These are phyloP conservation scores for Ochotona princeps DNA, from an alignment of 2,113 vertebrate species.

Conservation along the genomic window DNA sequence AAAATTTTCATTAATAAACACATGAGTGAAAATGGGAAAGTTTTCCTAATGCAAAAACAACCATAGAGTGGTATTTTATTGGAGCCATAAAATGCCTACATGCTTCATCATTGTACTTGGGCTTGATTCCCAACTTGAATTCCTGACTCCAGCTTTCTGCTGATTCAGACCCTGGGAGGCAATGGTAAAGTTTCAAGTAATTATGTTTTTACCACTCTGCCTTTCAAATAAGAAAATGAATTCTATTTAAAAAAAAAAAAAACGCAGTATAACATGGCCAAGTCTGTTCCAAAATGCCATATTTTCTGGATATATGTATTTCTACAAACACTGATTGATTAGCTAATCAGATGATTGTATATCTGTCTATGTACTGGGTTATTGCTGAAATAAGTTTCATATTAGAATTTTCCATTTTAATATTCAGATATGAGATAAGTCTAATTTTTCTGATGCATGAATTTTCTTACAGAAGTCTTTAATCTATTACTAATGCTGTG, in stretches of 20 bases:
- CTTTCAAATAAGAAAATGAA: too few relatives aligned
- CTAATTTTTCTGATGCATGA: not conserved
- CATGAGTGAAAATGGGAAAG: not conserved
- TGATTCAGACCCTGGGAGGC: too few relatives aligned
- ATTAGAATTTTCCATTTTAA: not conserved
- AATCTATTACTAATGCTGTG: not conserved
- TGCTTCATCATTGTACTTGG: too few relatives aligned
- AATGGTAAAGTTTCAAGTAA: too few relatives aligned
- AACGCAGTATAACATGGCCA: too few relatives aligned
- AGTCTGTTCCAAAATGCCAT: too few relatives aligned
- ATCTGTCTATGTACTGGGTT: not conserved
- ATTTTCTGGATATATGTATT: too few relatives aligned
- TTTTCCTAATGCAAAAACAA: not conserved
- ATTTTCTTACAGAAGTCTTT: not conserved
- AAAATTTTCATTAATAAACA: not conserved
- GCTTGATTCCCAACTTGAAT: not conserved
- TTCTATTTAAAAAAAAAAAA: too few relatives aligned
- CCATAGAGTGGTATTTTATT: not conserved
- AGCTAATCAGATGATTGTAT: not conserved
- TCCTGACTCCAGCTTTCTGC: too few relatives aligned
- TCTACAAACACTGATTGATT: not conserved
- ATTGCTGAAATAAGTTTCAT: not conserved
- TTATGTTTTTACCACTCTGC: too few relatives aligned
- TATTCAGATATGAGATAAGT: not conserved
- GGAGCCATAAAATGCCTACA: too few relatives aligned